Conservation (phyloP, 2,113 vertebrate genomes). For the Lasiurus cinereus region DNA sequence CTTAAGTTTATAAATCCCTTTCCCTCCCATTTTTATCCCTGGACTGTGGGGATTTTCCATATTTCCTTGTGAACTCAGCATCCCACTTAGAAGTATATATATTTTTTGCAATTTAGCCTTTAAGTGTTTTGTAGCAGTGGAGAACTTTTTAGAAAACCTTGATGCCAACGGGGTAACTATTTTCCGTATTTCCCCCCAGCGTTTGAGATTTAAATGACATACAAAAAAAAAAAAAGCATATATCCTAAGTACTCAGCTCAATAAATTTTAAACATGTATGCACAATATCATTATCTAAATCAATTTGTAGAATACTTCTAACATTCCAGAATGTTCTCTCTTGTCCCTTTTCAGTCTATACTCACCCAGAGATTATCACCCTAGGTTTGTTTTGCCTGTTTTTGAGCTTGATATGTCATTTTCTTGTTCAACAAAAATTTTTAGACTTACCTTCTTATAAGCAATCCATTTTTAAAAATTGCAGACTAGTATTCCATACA, state of each 20-base stretch:
- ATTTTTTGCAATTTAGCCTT: neutral
- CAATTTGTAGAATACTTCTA: neutral
- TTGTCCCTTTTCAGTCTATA: neutral
- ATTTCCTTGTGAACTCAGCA: neutral
- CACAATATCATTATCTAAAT: neutral
- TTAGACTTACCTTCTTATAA: neutral
- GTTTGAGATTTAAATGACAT: neutral
- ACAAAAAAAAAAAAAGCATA: neutral
- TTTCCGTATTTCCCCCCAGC: neutral
- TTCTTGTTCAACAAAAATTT: neutral
- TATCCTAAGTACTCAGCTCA: neutral
- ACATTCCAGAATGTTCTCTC: neutral
- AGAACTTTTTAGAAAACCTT: neutral
- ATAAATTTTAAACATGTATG: neutral
- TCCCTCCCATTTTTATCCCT: fast-evolving
- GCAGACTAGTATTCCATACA: neutral
- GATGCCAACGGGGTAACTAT: neutral
- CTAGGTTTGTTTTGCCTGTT: neutral
- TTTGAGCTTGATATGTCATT: neutral
- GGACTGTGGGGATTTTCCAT: neutral
- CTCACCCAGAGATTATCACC: neutral
- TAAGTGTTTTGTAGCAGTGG: neutral
- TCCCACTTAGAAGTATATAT: neutral
- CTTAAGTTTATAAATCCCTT: neutral
- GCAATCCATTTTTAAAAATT: conserved; percentile 1